phyloP scores from a whole-genome alignment of 2,888 invertebrate genomes.

The Pediacus dermestoides region DNA sequence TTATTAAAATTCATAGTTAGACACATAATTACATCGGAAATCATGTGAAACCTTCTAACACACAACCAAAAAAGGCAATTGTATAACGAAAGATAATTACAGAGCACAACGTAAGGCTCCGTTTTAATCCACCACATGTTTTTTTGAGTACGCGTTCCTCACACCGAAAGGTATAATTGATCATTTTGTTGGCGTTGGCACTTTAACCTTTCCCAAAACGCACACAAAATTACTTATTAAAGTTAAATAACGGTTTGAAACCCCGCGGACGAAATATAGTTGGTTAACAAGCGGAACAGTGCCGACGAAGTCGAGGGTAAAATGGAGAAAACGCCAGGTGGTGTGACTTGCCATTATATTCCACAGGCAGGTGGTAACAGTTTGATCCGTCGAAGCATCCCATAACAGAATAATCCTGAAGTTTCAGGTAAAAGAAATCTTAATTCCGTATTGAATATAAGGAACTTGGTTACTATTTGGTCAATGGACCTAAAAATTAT shows the following conservation, averaged over 20 bases:
- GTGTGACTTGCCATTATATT: conserved; percentile 16
- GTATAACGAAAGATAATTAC: conserved; percentile 9
- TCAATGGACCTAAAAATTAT: too few species aligned
- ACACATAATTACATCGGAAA: too few species aligned
- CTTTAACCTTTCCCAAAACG: conserved; percentile 14
- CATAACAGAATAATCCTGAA: conserved; percentile 10
- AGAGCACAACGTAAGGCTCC: conserved; percentile 6
- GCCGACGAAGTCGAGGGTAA: conserved; percentile 7
- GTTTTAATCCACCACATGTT: conserved; percentile 13
- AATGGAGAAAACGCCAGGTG: conserved; percentile 15
- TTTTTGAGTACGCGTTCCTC: conserved; percentile 6
- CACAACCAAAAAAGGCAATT: neutral
- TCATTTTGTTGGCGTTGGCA: conserved; percentile 11
- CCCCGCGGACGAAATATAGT: conserved; percentile 6
- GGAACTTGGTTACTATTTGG: too few species aligned
- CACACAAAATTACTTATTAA: conserved; percentile 16
- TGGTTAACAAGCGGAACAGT: conserved; percentile 6
- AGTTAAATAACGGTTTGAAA: conserved; percentile 13
- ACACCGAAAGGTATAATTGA: conserved; percentile 14
- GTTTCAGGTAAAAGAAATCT: conserved; percentile 12
- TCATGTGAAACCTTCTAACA: too few species aligned
- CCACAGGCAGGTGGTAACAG: conserved; percentile 14
- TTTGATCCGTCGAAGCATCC: conserved; percentile 1
- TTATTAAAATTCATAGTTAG: too few species aligned
- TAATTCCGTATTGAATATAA: conserved; percentile 14